These are phyloP conservation scores for Corythornis madagascariensis DNA, from an alignment of 2,113 vertebrate genomes.

Conservation along the genomic window DNA sequence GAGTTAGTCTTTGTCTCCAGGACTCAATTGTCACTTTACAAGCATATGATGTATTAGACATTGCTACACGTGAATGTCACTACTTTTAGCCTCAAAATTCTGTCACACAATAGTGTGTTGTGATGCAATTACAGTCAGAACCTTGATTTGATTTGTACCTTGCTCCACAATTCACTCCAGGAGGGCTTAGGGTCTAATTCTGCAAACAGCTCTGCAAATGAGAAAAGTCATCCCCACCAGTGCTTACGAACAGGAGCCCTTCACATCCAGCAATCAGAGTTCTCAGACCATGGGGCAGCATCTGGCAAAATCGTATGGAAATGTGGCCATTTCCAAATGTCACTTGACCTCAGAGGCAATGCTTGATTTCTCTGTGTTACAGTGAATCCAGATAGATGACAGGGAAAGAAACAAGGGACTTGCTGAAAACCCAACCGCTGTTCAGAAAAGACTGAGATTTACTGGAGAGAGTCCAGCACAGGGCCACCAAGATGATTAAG, in stretches of 20 bases:
- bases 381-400: slow-evolving; percentile 10
- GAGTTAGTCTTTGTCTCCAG: background rate
- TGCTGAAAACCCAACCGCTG: slow-evolving; percentile 5
- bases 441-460: no score
- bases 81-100: slow-evolving; percentile 32
- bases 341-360: background rate
- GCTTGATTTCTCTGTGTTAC: background rate
- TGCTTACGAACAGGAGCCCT: background rate
- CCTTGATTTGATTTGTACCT: slow-evolving; percentile 1
- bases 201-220: background rate
- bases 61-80: background rate
- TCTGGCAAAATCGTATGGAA: background rate
- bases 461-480: no score
- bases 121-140: slow-evolving; percentile 4
- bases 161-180: background rate
- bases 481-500: no score
- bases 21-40: slow-evolving; percentile 24
- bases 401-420: slow-evolving; percentile 15
- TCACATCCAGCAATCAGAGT: background rate
- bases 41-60: background rate
- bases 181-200: background rate
- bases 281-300: background rate
- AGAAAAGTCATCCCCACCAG: background rate
- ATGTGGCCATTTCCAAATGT: background rate
- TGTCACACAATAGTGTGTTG: background rate